These are phyloP conservation scores for Thalassarche chlororhynchos DNA, from an alignment of 2,113 vertebrate genomes.

Conservation along the genomic window DNA sequence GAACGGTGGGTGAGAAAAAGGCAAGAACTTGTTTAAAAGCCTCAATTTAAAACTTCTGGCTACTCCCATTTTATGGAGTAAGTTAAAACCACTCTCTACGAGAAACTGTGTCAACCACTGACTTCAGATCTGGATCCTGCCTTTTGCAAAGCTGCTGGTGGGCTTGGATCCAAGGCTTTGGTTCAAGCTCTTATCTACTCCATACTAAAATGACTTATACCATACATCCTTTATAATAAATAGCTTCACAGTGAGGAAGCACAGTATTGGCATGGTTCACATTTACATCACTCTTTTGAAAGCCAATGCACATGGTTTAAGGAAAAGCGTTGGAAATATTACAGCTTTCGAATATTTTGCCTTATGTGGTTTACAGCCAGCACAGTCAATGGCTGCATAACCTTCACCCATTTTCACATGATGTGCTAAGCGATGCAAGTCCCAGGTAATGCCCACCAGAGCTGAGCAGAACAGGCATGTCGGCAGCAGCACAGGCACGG, in stretches of 20 bases:
- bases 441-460: neutral
- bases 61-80: neutral
- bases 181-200: neutral
- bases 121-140: neutral
- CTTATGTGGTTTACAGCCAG: neutral
- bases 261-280: neutral
- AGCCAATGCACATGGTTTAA: neutral
- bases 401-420: neutral
- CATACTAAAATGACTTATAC: neutral
- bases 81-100: neutral
- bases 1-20: neutral
- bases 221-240: neutral
- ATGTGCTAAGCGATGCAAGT: neutral
- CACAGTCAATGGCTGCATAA: neutral
- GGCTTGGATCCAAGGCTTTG: neutral
- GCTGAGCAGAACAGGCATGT: neutral
- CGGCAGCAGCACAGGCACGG: neutral
- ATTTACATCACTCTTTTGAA: neutral
- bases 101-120: neutral
- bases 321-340: neutral
- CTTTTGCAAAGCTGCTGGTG: slow-evolving; percentile 10
- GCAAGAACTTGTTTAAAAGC: neutral
- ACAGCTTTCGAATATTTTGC: neutral
- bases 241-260: neutral
- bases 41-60: neutral